Evolutionary conservation across 1,140 invertebrate species (phyloP), one percentile per base, ranked within the genome.

Genomic region (Hypsibius dujardini): DNA sequence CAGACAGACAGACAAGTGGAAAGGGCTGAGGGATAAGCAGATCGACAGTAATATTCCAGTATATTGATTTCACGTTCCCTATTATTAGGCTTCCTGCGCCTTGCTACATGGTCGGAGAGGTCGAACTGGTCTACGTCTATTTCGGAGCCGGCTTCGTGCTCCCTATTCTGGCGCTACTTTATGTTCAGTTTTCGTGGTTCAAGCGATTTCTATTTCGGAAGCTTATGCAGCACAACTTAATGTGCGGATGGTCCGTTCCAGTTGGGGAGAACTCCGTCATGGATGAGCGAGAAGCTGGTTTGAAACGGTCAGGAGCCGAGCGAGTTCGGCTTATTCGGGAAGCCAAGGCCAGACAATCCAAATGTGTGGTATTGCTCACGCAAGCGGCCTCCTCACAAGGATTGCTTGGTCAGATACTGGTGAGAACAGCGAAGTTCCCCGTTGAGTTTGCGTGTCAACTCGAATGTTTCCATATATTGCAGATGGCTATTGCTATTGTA

Each of bases 301-400:
- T 67, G 12, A 42, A 12, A 42, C 3, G 3, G 42, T 15, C 62
- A 12, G 62, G 62, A 7, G 62, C 7, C 12, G 62, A 67, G 7
- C 62, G 62, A 12, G 7, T 67, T 3, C 12, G 45, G 42, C 62
- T 15, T 12, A 12, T 67, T 7, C 12, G 12, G 42, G 62, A 12
- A 42, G 62, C 62, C 12, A 67, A 67, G 42, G 12, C 12, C 3
- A 12, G 42, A 7, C 62, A 67, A 45, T 67, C 62, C 12, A 12
- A 3, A 42, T 67, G 12, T 67, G 45, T 42, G 42, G 7, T 12
- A 42, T 12, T 42, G 12, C 7, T 67, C 3, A 67, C 42, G 12
- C 12, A 67, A 42, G 62, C 62, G 42, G 62, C 62, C 45, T 67
- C 62, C 62, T 42, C 62, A 15, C 62, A 67, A 67, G 45, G 62